Percentiles rank a stretch among this genome's conserved stretches.
phyloP scores from a whole-genome alignment of 2,888 invertebrate species.

The Argyra leucocephala region DNA sequence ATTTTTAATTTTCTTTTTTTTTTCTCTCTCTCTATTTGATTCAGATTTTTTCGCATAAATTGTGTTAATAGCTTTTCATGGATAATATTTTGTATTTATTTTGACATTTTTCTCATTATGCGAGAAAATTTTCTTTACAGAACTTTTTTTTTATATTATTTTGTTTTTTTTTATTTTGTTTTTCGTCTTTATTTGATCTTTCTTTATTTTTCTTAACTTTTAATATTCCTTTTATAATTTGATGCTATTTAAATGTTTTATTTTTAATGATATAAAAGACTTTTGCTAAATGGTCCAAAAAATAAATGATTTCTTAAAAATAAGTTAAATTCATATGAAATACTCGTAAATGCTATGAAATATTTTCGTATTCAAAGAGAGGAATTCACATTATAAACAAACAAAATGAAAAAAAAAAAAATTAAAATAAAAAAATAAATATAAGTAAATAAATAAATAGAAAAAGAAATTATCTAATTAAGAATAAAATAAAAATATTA shows the following conservation, averaged over 20 bases:
- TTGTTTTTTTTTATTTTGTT: background rate
- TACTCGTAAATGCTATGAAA: too few relatives aligned
- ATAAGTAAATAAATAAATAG: too few relatives aligned
- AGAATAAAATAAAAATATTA: too few relatives aligned
- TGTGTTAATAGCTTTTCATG: slow-evolving; percentile 6
- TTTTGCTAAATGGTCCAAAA: background rate
- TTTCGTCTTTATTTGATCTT: background rate
- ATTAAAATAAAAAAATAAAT: too few relatives aligned
- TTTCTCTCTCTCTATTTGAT: background rate
- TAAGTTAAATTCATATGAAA: too few relatives aligned
- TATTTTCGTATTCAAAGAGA: too few relatives aligned
- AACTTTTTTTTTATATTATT: background rate
- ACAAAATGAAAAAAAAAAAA: too few relatives aligned
- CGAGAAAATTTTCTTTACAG: background rate
- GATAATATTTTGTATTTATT: slow-evolving; percentile 6
- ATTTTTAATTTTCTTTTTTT: background rate
- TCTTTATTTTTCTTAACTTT: background rate
- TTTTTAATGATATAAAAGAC: background rate
- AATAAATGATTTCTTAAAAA: background rate
- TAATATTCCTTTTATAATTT: background rate
- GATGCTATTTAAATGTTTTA: background rate
- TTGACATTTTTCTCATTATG: slow-evolving; percentile 2
- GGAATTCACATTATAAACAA: too few relatives aligned
- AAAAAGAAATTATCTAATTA: too few relatives aligned
- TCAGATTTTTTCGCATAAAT: slow-evolving; percentile 4